Evolutionary conservation across 2,888 invertebrate species (phyloP), one percentile per base, ranked within the genome.

Genomic region (Luperina testacea): DNA sequence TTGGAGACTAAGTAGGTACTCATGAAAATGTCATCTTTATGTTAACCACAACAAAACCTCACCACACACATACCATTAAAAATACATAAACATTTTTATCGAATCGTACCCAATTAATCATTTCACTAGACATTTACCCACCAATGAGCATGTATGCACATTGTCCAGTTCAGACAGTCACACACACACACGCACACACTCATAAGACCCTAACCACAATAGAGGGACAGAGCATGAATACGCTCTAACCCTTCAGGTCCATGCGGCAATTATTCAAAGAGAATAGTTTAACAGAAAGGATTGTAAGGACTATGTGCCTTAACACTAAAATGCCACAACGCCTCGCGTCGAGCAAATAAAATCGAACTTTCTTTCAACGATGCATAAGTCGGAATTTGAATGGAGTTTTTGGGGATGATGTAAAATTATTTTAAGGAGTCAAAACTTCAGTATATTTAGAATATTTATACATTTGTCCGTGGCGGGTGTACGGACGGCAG

Each of bases 271-370:
- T 97, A 97, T 97, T 97, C 97, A 97, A 96, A 97, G 95, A 97
- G 97, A 97, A 97, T 97, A 96, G 97, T 96, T 96, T 96, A 97
- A 95, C 96, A 96, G 97, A 97, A 97, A 97, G 97, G 97, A 97
- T 96, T 97, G 95, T 95, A 93, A 95, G 95, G 93, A 94, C 93
- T 92, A 87, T 78, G 73, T 72, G 27, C 53, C 72, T 53, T 74
- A 79, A 84, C 32, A 65, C 80, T 82, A 84, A 89, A 93, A 92
- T 59, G 85, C 3, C 85, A 9, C 82, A 92, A 87, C 79, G 77
- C 59, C 74, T 32, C 32, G 4, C 3, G 3, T 0, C 0, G 0
- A 6, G 2, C 81, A 87, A 42, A 67, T 70, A 59, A 93, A 81
- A 86, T 82, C 77, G 38, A 85, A 87, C 83, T 78, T 83, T 90